phyloP scores from a whole-genome alignment of 2,113 vertebrate species.

The Chloroceryle aenea region DNA sequence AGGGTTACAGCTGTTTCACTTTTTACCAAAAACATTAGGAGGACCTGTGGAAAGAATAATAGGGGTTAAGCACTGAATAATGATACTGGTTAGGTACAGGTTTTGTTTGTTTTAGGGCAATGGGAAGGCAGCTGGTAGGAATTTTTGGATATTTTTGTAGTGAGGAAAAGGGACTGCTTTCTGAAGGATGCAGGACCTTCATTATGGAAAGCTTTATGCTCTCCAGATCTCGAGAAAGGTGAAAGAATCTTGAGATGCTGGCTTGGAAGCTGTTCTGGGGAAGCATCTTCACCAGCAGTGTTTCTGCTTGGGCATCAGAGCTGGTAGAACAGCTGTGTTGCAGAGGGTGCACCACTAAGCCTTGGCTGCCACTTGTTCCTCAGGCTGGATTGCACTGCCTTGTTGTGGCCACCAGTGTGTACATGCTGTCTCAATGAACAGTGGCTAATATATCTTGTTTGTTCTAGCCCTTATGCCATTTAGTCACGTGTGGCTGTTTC shows the following conservation, averaged over 20 bases:
- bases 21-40: background rate
- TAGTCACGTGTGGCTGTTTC: background rate
- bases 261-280: background rate
- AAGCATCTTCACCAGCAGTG: background rate
- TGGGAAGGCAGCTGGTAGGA: background rate
- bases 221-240: background rate
- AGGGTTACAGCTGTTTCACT: background rate
- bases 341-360: background rate
- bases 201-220: background rate
- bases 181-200: background rate
- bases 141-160: background rate
- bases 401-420: background rate
- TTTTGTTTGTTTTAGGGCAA: background rate
- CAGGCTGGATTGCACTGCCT: background rate
- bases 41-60: background rate
- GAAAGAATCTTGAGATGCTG: background rate
- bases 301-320: background rate
- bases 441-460: background rate
- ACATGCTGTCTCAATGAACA: background rate
- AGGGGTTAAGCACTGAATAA: background rate
- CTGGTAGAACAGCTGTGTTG: background rate
- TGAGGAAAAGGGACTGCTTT: background rate
- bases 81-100: background rate
- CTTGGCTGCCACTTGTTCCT: background rate
- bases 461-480: background rate